Evolutionary conservation across 2,797 vertebrate species (phyloP).

Genomic region (Pogoniulus pusillus): DNA sequence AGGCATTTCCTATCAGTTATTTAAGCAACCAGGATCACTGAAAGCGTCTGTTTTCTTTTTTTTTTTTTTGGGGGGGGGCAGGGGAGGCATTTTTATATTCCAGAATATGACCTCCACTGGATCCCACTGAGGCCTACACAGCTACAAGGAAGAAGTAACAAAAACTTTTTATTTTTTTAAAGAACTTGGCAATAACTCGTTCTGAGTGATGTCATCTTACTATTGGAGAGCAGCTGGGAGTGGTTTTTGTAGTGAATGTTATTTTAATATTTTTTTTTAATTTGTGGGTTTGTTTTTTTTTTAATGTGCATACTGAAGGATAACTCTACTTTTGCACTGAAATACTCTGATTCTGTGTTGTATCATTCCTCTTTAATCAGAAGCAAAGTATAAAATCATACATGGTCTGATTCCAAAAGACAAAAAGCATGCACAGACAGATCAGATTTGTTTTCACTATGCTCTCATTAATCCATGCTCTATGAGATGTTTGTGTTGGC

Average conservation of each 20-base stretch:
- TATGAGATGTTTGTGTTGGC: slow-evolving; percentile 19
- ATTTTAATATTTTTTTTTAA: background rate
- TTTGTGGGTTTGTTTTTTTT: too few relatives aligned
- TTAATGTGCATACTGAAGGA: background rate
- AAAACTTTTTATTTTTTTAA: background rate
- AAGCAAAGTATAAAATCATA: background rate
- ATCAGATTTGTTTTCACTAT: background rate
- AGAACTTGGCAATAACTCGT: background rate
- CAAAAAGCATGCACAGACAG: background rate
- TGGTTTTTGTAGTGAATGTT: background rate
- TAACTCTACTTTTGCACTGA: background rate
- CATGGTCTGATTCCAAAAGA: background rate
- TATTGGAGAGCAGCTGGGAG: background rate
- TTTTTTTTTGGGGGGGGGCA: too few relatives aligned
- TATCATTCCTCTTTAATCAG: background rate
- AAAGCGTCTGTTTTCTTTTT: too few relatives aligned
- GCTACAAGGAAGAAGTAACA: background rate
- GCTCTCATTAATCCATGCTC: background rate
- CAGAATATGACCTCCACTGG: background rate
- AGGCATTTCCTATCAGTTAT: background rate
- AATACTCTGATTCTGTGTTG: background rate
- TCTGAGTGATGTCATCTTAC: background rate
- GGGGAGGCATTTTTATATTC: background rate
- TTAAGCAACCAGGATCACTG: background rate
- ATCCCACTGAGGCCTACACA: background rate